Base-by-base conservation (phyloP, 2,113 vertebrate genomes). In the Empidonax traillii region DNA sequence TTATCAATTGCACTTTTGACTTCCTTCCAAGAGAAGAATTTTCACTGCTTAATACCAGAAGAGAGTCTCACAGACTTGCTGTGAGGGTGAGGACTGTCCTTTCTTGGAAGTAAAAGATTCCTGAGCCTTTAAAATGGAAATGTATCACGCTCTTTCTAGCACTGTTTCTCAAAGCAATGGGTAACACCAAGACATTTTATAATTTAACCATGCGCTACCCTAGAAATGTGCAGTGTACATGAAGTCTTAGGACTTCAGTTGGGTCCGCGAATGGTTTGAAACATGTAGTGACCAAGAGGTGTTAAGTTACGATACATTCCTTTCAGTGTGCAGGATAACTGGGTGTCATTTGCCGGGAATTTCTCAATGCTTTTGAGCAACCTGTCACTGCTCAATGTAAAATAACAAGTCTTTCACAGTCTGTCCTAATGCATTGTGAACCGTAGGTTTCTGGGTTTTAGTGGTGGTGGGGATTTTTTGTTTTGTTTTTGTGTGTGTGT, bases 121-220 rank as follows among this genome's bases (percentile, higher is more conserved):
- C 28, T 51, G 30, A 62, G 51, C 49, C 43, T 94, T 93, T 83
- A 90, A 77, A 85, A 84, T 88, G 65, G 61, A 81, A 94, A 91
- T 58, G 12, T 15, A 73, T n/a, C 46, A 14, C 39, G 37, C 78
- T 58, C 47, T 28, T 80, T 74, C 72, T 43, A 83, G 39, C 19
- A 66, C 33, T 21, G 35, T 56, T 91, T 94, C 63, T 78, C 80
- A 47, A 53, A 92, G 43, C 62, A 39, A 46, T 35, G 31, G 24
- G 3, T 58, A 76, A n/a, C 37, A 56, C 25, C 2, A 8, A 81
- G 52, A 30, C 12, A 55, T 88, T 91, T 69, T 72, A 20, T 52
- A 43, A 51, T 72, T 83, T 75, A 74, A 39, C 47, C 49, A 52
- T 52, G 24, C 67, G 19, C 67, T 74, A 63, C 33, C 41, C 30